Evolutionary conservation across 2,888 invertebrate species (phyloP), one percentile per base, ranked within the genome.

Genomic region (Epirrhoe alternata): DNA sequence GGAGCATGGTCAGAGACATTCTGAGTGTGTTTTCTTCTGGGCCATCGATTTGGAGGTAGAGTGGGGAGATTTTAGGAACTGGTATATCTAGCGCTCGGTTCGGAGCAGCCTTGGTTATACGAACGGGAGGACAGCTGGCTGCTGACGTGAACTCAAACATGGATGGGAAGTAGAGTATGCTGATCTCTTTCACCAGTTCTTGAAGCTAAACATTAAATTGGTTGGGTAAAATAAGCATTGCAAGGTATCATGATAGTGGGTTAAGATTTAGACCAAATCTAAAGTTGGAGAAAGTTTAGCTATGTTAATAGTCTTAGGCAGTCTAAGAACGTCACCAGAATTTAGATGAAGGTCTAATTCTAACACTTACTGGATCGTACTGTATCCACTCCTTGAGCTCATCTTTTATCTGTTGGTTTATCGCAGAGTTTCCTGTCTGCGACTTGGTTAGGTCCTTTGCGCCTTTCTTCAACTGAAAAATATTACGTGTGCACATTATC

Each of bases 41-140:
- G 0, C 87, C 81, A 47, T 92, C 90, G 12, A 92, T 81, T 86
- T 91, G 90, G 0, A 92, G 78, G 68, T 92, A 93, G 0, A 92
- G 53, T 0, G 93, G 93, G 1, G 80, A 79, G 0, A 75, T 72
- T 65, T 87, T 89, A 0, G 90, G 84, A 1, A 87, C 87, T 1
- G 60, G 55, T 0, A 91, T 77, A 16, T 92, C 89, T 2, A 85
- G 0, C 0, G 79, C 71, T 64, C 77, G 83, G 42, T 77, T 80
- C 3, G 69, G 50, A 0, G 75, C 54, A 0, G 69, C 62, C 70
- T 86, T 90, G 0, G 83, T 84, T 0, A 83, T 52, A 42, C 85
- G 77, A 0, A 80, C 0, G 0, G 86, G 82, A 0, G 89, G 87
- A 6, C 68, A 70, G 50, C 81, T 90, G 0, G 84, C 81, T 0